Base-by-base conservation (phyloP, 2,797 vertebrate genomes). In the Platyrinchus mystaceus region DNA sequence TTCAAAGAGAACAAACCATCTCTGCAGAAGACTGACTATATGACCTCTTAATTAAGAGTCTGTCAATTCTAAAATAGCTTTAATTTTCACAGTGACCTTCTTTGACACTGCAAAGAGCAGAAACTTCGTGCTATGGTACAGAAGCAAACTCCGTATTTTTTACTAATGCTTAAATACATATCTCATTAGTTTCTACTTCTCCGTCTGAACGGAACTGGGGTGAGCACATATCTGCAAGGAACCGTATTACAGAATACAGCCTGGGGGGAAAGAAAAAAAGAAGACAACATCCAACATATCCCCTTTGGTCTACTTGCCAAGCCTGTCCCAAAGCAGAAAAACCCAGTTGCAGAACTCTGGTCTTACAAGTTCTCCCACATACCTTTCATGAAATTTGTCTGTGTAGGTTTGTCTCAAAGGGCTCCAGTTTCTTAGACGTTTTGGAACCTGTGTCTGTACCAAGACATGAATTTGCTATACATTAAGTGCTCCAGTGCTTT, bases 11-110 rank as follows among this genome's bases (percentile, higher is more conserved):
- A 92, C 37, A 81, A 87, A 80, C 7, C 8, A 90, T 16, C 22
- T 74, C 44, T 32, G 32, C 37, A 77, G 34, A 90, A 76, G 26
- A 67, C 10, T 28, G 30, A 88, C 23, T 81, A 62, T 16, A 43
- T 8, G 56, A 87, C 67, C 62, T 90, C 47, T 76, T 84, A 89
- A 93, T 88, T 89, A 87, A 90, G 19, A 91, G 39, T 8, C 8
- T 62, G 4, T 36, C 66, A 84, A 36, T 63, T 88, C 32, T 63
- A 74, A 82, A 68, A 49, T 5, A 69, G 55, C 18, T 92, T 85
- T 91, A 59, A 87, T 70, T 94, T 94, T 90, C 84, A 86, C 50
- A 62, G 19, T 23, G 80, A 90, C 55, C 44, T 87, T 53, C 62
- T 76, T 16, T 4, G 3, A 87, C 34, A 79, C 21, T 27, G 26